Conservation (phyloP, 2,113 vertebrate genomes). For the Arothron firmamentum region DNA sequence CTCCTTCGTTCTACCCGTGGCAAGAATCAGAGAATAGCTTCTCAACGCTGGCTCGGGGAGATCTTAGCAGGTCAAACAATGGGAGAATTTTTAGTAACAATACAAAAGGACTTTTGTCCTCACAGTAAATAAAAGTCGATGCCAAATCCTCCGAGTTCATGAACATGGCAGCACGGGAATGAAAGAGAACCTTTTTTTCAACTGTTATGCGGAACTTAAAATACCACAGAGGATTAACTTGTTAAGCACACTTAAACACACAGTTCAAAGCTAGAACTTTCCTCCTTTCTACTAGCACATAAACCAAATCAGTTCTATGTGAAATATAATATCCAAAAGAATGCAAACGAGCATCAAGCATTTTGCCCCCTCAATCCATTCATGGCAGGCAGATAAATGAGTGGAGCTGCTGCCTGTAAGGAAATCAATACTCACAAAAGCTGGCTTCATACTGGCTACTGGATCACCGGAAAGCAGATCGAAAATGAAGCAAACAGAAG, state of each 20-base stretch:
- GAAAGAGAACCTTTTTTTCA: slow-evolving; percentile 2
- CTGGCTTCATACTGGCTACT: slow-evolving; percentile 66
- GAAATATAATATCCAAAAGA: slow-evolving; percentile 28
- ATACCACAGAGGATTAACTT: slow-evolving; percentile 18
- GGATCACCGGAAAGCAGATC: slow-evolving; percentile 31
- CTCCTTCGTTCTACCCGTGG: slow-evolving; percentile 21
- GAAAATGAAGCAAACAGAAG: slow-evolving; percentile 34
- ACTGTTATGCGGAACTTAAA: slow-evolving; percentile 11
- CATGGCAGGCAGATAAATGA: slow-evolving; percentile 26
- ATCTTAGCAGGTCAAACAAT: slow-evolving; percentile 31
- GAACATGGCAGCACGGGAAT: not conserved
- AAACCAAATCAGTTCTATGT: slow-evolving; percentile 4
- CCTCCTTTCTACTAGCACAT: not conserved
- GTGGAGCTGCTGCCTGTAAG: slow-evolving; percentile 23
- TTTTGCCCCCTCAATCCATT: slow-evolving; percentile 26
- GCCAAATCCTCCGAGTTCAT: slow-evolving; percentile 9
- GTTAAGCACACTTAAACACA: slow-evolving; percentile 12
- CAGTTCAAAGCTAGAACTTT: not conserved
- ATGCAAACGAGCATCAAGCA: slow-evolving; percentile 25
- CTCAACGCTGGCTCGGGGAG: slow-evolving; percentile 31
- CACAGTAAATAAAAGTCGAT: not conserved
- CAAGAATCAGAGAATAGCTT: slow-evolving; percentile 28
- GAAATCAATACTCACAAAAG: slow-evolving; percentile 74
- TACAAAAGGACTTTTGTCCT: slow-evolving; percentile 7
- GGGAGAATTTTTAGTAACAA: not conserved